These are phyloP conservation scores for Xyrauchen texanus DNA, from an alignment of 2,113 vertebrate genomes.

Conservation along the genomic window DNA sequence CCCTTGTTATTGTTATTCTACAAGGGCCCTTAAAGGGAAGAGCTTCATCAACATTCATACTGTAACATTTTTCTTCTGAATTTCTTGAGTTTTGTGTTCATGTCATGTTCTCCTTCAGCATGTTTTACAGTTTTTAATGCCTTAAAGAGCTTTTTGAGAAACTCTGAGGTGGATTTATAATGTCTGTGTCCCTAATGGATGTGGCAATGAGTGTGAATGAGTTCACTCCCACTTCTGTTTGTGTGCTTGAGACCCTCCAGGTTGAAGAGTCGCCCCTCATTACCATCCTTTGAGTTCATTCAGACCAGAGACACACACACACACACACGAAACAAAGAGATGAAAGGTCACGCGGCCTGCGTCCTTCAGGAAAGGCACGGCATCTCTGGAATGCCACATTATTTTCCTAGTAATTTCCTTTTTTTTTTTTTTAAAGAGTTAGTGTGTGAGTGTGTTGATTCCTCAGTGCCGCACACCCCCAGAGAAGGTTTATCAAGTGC, in stretches of 20 bases:
- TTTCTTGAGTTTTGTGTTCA: background rate
- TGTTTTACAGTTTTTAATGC: background rate
- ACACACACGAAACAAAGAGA: constrained; percentile 17
- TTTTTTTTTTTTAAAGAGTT: constrained; percentile 13
- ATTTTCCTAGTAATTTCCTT: constrained; percentile 43
- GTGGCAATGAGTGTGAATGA: constrained; percentile 2
- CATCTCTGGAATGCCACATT: constrained; percentile 54
- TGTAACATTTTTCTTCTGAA: background rate
- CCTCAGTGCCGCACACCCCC: too few species aligned
- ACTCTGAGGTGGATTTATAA: background rate
- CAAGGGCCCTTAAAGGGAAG: constrained; percentile 27
- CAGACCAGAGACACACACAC: background rate
- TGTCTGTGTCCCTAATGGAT: background rate
- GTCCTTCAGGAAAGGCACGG: constrained; percentile 34
- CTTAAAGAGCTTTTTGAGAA: background rate
- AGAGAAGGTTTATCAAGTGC: constrained; percentile 41
- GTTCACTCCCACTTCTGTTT: constrained; percentile 2
- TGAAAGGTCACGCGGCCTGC: constrained; percentile 18
- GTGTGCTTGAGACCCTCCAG: constrained; percentile 1
- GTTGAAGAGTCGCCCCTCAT: background rate
- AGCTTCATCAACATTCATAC: constrained; percentile 28
- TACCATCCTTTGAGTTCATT: background rate
- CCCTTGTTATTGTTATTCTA: constrained; percentile 37
- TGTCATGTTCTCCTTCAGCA: background rate
- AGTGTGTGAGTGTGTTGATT: constrained; percentile 27